Conservation (phyloP, 1,140 invertebrate genomes). For the Archivesica marissinica region DNA sequence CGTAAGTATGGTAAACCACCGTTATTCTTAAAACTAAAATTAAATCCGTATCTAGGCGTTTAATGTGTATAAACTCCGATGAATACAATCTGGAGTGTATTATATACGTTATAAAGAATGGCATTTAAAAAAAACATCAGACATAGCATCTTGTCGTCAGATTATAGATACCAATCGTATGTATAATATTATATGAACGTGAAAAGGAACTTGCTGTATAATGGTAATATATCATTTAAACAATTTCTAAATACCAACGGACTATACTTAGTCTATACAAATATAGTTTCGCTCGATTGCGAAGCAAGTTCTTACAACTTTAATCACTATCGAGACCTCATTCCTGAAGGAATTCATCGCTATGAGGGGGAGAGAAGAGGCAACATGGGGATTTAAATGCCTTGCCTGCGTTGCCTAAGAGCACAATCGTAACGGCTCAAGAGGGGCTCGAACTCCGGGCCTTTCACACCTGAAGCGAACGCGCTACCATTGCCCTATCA, state of each 20-base stretch:
- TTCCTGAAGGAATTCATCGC: too few relatives aligned
- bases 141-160: background rate
- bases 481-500: too few relatives aligned
- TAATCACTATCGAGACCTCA: too few relatives aligned
- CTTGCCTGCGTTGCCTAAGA: too few relatives aligned
- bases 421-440: too few relatives aligned
- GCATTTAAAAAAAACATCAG: background rate
- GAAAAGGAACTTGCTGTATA: background rate
- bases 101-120: background rate
- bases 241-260: background rate
- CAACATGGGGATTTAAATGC: too few relatives aligned
- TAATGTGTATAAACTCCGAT: background rate
- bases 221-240: slow-evolving; percentile 8
- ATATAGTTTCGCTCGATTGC: too few relatives aligned
- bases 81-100: background rate
- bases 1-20: background rate
- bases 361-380: too few relatives aligned
- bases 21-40: slow-evolving; percentile 46
- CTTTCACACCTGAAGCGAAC: too few relatives aligned
- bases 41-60: slow-evolving; percentile 48
- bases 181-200: background rate
- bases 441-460: too few relatives aligned
- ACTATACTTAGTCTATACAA: background rate
- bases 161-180: background rate
- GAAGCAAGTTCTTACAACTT: too few relatives aligned